These are phyloP conservation scores for Beris morrisii DNA, from an alignment of 2,888 invertebrate species.

Conservation along the genomic window DNA sequence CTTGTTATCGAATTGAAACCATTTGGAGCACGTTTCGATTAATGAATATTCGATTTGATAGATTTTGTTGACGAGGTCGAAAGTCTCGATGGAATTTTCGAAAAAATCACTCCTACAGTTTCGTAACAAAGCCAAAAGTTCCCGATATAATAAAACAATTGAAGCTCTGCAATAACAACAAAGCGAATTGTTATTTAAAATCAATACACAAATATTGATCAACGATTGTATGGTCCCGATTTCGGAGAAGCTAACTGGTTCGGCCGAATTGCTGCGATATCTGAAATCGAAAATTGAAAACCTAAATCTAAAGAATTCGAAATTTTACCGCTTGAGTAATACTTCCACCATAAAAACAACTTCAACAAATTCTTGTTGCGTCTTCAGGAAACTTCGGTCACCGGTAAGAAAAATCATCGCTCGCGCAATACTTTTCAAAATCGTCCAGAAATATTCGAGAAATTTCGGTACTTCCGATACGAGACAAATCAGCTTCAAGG, in stretches of 20 bases:
- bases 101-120: too few relatives aligned
- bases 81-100: too few relatives aligned
- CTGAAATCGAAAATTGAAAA: background rate
- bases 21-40: too few relatives aligned
- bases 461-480: constrained; percentile 31
- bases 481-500: constrained; percentile 14
- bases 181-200: background rate
- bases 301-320: background rate
- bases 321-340: constrained; percentile 24
- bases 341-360: constrained; percentile 29
- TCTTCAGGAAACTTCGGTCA: background rate
- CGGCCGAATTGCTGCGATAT: background rate
- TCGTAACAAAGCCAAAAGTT: background rate
- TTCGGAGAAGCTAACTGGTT: too few relatives aligned
- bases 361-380: constrained; percentile 31
- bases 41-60: too few relatives aligned
- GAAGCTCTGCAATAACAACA: background rate
- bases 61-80: too few relatives aligned
- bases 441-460: constrained; percentile 19
- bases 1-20: too few relatives aligned
- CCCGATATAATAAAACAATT: background rate
- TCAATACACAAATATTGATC: background rate
- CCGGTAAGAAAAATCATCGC: constrained; percentile 20
- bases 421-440: constrained; percentile 21
- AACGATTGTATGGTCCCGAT: background rate